Evolutionary conservation across 2,113 vertebrate species (phyloP).

Genomic region (Alouatta palliata): DNA sequence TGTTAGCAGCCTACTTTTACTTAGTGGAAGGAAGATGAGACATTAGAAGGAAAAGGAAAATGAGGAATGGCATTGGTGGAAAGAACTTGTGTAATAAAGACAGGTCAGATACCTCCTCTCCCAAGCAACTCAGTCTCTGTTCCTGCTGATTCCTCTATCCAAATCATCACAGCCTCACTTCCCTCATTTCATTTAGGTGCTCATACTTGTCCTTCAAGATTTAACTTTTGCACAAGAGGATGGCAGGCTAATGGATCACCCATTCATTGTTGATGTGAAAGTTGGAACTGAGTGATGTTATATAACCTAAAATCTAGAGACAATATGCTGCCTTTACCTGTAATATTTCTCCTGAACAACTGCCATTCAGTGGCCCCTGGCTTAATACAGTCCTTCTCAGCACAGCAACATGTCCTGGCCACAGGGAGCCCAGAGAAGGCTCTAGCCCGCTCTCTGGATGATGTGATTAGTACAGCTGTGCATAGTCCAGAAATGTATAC

Average conservation of each 20-base stretch:
- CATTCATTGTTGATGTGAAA: neutral
- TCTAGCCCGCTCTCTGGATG: neutral
- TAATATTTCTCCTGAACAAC: neutral
- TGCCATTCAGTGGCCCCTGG: neutral
- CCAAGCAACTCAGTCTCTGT: too few relatives aligned
- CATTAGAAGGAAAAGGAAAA: neutral
- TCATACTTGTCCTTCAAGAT: neutral
- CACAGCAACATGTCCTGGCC: neutral
- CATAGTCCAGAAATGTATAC: fast-evolving
- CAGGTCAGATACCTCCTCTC: too few relatives aligned
- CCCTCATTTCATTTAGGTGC: neutral
- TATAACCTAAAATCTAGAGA: neutral
- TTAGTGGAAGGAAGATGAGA: neutral
- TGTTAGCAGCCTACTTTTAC: neutral
- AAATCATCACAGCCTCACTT: fast-evolving
- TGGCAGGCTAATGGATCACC: neutral
- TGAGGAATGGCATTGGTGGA: too few relatives aligned
- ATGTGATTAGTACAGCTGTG: too few relatives aligned
- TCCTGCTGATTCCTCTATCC: fast-evolving
- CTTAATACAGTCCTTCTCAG: neutral
- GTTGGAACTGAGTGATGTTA: neutral
- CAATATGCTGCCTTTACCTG: neutral
- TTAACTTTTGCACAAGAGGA: neutral
- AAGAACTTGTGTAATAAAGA: fast-evolving
- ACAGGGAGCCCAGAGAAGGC: neutral